phyloP scores from a whole-genome alignment of 2,888 invertebrate genomes.

The Diaphora mendica region DNA sequence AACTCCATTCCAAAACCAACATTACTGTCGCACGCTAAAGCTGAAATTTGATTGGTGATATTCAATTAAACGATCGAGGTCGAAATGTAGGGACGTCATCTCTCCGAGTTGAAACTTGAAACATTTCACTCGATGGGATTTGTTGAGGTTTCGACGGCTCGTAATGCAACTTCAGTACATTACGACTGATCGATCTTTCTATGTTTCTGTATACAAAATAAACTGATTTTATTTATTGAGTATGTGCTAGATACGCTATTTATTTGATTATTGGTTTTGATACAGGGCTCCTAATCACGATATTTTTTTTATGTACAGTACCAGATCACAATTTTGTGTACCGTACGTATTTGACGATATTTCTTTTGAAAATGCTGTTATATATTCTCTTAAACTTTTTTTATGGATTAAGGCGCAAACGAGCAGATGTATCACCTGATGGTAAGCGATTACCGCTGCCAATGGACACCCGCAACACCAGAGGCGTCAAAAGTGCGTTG shows the following conservation, averaged over 20 bases:
- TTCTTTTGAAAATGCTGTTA: too few species aligned
- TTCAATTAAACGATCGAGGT: conserved; percentile 2
- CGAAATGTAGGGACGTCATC: conserved; percentile 32
- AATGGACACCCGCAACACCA: too few species aligned
- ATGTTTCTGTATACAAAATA: background rate
- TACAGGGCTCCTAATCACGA: too few species aligned
- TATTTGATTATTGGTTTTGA: background rate
- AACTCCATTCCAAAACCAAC: conserved; percentile 9
- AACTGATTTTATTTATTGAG: background rate
- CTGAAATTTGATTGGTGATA: conserved; percentile 6
- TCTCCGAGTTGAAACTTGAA: conserved; percentile 24
- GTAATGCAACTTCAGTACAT: background rate
- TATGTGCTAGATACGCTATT: background rate
- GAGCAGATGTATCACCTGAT: too few species aligned
- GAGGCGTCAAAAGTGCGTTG: too few species aligned
- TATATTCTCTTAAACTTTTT: too few species aligned
- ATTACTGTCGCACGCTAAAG: background rate
- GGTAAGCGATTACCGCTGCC: too few species aligned
- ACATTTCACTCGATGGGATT: conserved; percentile 23
- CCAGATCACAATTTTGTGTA: background rate
- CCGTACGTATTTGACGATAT: too few species aligned
- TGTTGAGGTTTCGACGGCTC: conserved; percentile 4
- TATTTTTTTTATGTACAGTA: too few species aligned
- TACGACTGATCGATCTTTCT: background rate
- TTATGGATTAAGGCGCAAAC: too few species aligned